These are phyloP conservation scores for Campoplex nolae DNA, from an alignment of 2,888 invertebrate species.

Conservation along the genomic window DNA sequence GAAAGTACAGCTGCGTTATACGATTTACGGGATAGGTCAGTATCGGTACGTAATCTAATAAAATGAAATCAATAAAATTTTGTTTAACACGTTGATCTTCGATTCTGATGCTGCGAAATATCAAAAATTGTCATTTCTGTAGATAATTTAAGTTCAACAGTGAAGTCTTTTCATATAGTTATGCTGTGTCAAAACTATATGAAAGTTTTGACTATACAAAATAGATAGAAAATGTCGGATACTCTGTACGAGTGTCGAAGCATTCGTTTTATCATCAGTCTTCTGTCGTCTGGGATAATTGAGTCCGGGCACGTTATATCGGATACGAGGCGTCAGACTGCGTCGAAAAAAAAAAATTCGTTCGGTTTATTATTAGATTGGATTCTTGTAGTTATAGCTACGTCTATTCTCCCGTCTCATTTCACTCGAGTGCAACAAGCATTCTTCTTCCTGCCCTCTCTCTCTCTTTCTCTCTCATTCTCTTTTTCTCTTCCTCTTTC, in stretches of 20 bases:
- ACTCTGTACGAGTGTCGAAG: constrained; percentile 57
- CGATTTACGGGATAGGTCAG: too few relatives aligned
- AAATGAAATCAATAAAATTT: too few relatives aligned
- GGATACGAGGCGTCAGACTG: constrained; percentile 46
- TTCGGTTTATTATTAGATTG: constrained; percentile 75
- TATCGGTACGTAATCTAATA: too few relatives aligned
- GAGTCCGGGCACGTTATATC: constrained; percentile 52
- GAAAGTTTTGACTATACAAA: too few relatives aligned
- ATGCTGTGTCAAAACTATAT: background rate
- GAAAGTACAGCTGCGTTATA: background rate
- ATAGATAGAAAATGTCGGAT: constrained; percentile 33
- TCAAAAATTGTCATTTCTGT: background rate
- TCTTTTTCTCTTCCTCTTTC: background rate
- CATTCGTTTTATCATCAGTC: constrained; percentile 26
- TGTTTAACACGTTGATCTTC: too few relatives aligned
- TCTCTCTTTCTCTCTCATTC: background rate
- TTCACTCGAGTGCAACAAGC: constrained; percentile 58
- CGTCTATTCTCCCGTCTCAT: constrained; percentile 60
- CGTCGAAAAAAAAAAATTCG: constrained; percentile 69
- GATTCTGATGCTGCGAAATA: background rate
- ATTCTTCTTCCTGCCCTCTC: constrained; percentile 54
- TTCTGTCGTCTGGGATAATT: constrained; percentile 51
- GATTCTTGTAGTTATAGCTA: constrained; percentile 58
- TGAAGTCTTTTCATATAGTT: background rate
- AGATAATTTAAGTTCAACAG: background rate